Base-by-base conservation (phyloP, 2,113 vertebrate species). In the Podarcis raffonei region DNA sequence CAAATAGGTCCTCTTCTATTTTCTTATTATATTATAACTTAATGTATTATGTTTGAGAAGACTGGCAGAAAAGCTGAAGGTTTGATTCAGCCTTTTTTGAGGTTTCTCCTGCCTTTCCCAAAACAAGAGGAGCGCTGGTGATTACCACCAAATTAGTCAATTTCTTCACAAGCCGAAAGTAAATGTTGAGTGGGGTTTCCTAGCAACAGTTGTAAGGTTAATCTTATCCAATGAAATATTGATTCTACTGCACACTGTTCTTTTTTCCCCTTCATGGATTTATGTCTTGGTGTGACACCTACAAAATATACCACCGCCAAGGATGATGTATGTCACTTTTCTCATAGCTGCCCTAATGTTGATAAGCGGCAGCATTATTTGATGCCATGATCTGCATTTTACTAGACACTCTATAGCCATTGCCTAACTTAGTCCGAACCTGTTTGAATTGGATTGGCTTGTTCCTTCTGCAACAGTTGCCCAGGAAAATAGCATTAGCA, bases 171-270 rank as follows among this genome's bases (percentile, higher is more conserved):
- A 86, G 86, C 91, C 89, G 66, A 80, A 87, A 85, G 88, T 95
- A 95, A 95, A 95, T 93, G 92, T 92, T 95, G 92, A 91, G 65
- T 87, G 62, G 48, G 4, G 93, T 95, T 93, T 95, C 93, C 93
- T 94, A 95, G 93, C 93, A 95, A 95, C 93, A 92, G 93, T 92
- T 93, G 92, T 94, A 92, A 94, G 90, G 90, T 94, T 94, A 94
- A 94, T 94, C 88, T 87, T 79, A 53, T 75, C 91, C 91, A 92
- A 86, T 93, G 88, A 91, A 92, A 86, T 92, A 75, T 89, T 90
- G 65, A 76, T 94, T 92, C 85, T 86, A 89, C 85, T 94, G 39
- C 74, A 72, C 7, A 3, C 48, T 65, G 32, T 77, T 68, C 74
- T 89, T 93, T 89, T 75, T 85, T 0, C 72, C 9, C 25, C 68